Conservation (phyloP, 2,888 invertebrate species). For the Drosophila falleni region DNA sequence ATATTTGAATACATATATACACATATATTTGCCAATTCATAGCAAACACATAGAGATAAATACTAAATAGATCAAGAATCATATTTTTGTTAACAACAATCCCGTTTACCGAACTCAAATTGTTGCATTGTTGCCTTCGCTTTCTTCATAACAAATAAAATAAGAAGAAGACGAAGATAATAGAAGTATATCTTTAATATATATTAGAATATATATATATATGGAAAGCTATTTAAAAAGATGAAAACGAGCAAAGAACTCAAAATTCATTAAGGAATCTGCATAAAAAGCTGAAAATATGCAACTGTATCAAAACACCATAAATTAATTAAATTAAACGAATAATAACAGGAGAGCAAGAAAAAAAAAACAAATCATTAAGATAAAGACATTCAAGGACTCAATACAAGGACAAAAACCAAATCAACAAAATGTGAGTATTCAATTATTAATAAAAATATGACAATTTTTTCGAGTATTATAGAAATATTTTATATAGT, state of each 20-base stretch:
- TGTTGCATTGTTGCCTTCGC: slow-evolving; percentile 15
- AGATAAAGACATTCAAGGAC: slow-evolving; percentile 11
- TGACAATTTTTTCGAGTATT: not conserved
- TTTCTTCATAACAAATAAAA: not conserved
- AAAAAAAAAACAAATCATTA: slow-evolving; percentile 15
- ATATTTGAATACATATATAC: not conserved
- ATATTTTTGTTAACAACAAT: slow-evolving; percentile 5
- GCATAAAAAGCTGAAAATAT: not conserved
- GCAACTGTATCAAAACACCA: not conserved
- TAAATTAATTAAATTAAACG: slow-evolving; percentile 3
- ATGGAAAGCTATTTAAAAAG: not conserved
- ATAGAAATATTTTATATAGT: not conserved
- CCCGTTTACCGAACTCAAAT: slow-evolving; percentile 7
- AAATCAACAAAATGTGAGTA: slow-evolving; percentile 44
- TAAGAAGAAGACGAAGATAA: not conserved
- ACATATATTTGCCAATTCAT: slow-evolving; percentile 9
- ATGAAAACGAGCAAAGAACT: slow-evolving; percentile 1
- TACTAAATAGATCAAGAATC: not conserved
- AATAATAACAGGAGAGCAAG: not conserved
- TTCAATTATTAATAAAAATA: not conserved
- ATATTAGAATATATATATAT: slow-evolving; percentile 8
- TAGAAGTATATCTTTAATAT: not conserved
- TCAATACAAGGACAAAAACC: slow-evolving; percentile 4
- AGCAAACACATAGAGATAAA: not conserved
- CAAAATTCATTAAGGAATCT: not conserved